These are phyloP conservation scores for Pangasianodon gigas DNA, from an alignment of 2,113 vertebrate species.

Conservation along the genomic window DNA sequence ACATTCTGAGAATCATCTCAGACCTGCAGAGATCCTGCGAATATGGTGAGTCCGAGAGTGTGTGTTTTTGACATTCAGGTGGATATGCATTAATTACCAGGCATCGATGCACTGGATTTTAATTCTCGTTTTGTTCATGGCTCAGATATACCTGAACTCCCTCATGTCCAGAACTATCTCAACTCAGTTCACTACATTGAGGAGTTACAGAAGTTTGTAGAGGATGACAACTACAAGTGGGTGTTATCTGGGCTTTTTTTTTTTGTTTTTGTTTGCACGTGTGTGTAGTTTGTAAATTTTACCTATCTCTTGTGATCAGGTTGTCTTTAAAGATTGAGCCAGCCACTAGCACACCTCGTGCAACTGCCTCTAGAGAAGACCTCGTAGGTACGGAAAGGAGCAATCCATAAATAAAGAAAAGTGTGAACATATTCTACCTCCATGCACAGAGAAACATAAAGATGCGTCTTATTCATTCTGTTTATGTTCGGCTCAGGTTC, in stretches of 20 bases:
- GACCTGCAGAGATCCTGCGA: conserved; percentile 96
- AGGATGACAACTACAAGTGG: conserved; percentile 99
- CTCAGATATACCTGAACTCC: conserved; percentile 89
- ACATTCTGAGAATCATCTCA: conserved; percentile 97
- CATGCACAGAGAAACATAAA: neutral
- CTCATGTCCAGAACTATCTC: conserved; percentile 97
- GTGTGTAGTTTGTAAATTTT: neutral
- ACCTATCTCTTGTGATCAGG: conserved; percentile 67
- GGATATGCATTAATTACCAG: no score
- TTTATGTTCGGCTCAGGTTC: conserved; percentile 71
- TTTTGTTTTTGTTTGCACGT: neutral
- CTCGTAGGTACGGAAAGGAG: conserved; percentile 77
- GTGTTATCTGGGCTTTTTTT: conserved; percentile 39
- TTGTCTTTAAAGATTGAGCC: conserved; percentile 98
- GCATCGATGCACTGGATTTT: neutral
- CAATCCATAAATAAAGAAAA: neutral
- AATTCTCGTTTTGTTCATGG: conserved; percentile 4
- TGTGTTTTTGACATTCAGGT: neutral
- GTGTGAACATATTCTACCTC: neutral
- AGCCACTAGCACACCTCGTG: conserved; percentile 90
- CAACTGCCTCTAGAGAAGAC: conserved; percentile 91
- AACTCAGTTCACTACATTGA: conserved; percentile 98
- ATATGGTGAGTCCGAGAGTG: conserved; percentile 78
- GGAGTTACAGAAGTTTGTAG: conserved; percentile 98
- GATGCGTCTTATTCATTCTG: neutral